Evolutionary conservation across 2,888 invertebrate species (phyloP).

Genomic region (Volucella bombylans): DNA sequence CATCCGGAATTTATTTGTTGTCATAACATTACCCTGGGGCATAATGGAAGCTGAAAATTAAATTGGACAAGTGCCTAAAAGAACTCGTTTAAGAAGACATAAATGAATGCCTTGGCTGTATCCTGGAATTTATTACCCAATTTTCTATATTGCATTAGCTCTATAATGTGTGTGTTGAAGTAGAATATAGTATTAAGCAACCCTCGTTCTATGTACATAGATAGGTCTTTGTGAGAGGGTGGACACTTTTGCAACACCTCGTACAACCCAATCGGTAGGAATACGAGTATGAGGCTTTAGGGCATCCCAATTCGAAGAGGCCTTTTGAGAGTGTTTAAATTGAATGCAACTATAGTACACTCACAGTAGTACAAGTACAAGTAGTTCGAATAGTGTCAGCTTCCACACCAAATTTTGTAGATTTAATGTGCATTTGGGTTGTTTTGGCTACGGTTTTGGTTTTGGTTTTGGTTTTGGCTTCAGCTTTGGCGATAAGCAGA

Average conservation of each 20-base stretch:
- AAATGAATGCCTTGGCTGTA: slow-evolving; percentile 72
- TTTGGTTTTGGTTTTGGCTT: too few relatives aligned
- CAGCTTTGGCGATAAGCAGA: slow-evolving; percentile 22
- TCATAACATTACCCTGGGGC: slow-evolving; percentile 70
- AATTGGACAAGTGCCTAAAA: slow-evolving; percentile 76
- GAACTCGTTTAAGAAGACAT: slow-evolving; percentile 73
- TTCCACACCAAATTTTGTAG: slow-evolving; percentile 5
- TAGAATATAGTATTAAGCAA: not conserved
- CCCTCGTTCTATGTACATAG: not conserved
- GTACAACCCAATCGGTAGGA: too few relatives aligned
- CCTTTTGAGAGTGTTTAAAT: slow-evolving; percentile 29
- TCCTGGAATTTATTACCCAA: slow-evolving; percentile 74
- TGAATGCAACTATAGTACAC: slow-evolving; percentile 51
- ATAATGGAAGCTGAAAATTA: slow-evolving; percentile 75
- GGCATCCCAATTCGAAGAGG: not conserved
- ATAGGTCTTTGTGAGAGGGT: slow-evolving; percentile 1
- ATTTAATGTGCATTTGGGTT: slow-evolving; percentile 17
- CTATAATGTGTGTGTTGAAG: slow-evolving; percentile 19
- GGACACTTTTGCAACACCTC: slow-evolving; percentile 12
- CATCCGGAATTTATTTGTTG: slow-evolving; percentile 72
- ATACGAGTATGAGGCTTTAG: slow-evolving; percentile 32
- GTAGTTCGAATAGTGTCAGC: slow-evolving; percentile 37
- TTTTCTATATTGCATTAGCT: slow-evolving; percentile 72
- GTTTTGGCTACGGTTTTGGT: slow-evolving; percentile 2
- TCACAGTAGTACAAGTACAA: not conserved